Base-by-base conservation (phyloP, 2,113 vertebrate genomes). In the Rhipidura dahli region DNA sequence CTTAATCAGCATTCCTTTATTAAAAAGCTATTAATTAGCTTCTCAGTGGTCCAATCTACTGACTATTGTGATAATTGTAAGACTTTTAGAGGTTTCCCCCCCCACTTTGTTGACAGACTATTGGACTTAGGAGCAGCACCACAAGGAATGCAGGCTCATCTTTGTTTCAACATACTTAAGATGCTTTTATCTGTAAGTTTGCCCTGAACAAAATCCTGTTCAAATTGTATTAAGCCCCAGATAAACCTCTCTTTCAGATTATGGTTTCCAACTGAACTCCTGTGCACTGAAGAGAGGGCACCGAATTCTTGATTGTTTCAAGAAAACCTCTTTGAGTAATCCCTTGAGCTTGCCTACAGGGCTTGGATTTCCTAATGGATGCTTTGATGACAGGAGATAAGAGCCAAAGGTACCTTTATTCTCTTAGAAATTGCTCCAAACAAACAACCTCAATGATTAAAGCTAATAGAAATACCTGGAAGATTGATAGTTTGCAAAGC, bases 331-430 rank as follows among this genome's bases (percentile, higher is more conserved):
- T 97, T 94, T 83, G 95, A 98, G 97, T 98, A 98, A 98, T 98
- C 98, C 98, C 97, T 97, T 98, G 98, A 98, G 98, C 97, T 96
- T 97, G 96, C 97, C 97, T 97, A 96, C 95, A 83, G 97, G 97
- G 97, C 97, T 98, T 97, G 96, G 90, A 96, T 97, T 97, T 97
- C 98, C 97, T 98, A 98, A 98, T 98, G 98, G 98, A 97, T 97
- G 97, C 97, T 98, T 98, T 98, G 98, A 98, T 98, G 98, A 98
- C 98, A 98, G 97, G 97, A 98, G 98, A 98, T 98, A 98, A 98
- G 98, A 98, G 95, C 97, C 97, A 97, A 98, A 98, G 97, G 96
- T 98, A 98, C 97, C 97, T 98, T 98, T 98, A 98, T 98, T 98
- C 98, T 98, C 97, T 98, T 93, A 97, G 98, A 98, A 98, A 98